Base-by-base conservation (phyloP, 2,888 invertebrate species). In the Aporophyla nigra region DNA sequence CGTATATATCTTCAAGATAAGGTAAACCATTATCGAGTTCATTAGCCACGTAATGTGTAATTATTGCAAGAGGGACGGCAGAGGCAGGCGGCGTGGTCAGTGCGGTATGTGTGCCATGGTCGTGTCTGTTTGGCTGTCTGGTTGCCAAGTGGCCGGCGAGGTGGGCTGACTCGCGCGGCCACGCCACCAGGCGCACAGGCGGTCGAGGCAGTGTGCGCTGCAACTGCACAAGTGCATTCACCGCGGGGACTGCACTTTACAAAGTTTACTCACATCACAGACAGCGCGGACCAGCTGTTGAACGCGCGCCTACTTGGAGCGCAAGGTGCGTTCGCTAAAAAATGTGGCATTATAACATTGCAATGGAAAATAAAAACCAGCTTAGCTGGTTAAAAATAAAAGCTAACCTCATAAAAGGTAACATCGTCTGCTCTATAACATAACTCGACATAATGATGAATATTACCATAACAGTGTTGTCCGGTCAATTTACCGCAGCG, bases 71-170 rank as follows among this genome's bases (percentile, higher is more conserved):
- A 76, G 74, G 71, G 78, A 68, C 61, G 49, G 79, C 58, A 76
- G 56, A 78, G 80, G 77, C 76, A 76, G 73, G 76, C 66, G 77
- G 73, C 86, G 87, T 90, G 91, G 90, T 91, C 90, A 91, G 85
- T 78, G 67, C 65, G 74, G 83, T 87, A 91, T 90, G 86, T 91
- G 87, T 90, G 91, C 91, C 91, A 90, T 77, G 89, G 90, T 58
- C 90, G 80, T 88, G 90, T 89, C 86, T 91, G 91, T 91, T 90
- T 87, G 92, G 90, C 82, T 89, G 91, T 89, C 86, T 92, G 92
- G 96, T 96, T 96, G 96, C 95, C 96, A 96, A 96, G 95, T 95
- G 96, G 95, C 91, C 94, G 88, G 93, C 91, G 91, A 91, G 89
- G 91, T 92, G 93, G 93, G 93, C 92, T 92, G 89, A 88, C 88